phyloP scores from a whole-genome alignment of 2,797 vertebrate species.

The Hapalemur alaotrensis region DNA sequence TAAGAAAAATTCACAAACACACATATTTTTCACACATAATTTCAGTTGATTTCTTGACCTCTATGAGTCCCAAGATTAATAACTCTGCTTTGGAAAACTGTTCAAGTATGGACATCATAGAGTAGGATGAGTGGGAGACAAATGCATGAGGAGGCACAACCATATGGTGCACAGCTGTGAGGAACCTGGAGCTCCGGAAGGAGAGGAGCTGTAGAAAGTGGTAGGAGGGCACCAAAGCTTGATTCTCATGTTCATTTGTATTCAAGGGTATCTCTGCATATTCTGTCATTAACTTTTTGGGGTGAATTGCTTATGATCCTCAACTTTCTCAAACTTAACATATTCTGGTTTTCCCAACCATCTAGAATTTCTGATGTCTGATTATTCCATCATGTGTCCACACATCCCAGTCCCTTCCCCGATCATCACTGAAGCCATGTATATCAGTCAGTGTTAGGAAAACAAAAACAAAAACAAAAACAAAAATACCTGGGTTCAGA shows the following conservation, averaged over 20 bases:
- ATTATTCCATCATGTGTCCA: background rate
- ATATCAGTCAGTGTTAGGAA: background rate
- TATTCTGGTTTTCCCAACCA: background rate
- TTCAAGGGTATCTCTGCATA: background rate
- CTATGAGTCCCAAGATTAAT: background rate
- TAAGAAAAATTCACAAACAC: background rate
- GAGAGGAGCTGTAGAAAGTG: background rate
- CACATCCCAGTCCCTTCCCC: accelerated
- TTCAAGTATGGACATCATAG: background rate
- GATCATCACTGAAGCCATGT: background rate
- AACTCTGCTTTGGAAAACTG: background rate
- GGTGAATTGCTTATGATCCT: background rate
- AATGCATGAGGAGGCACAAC: background rate
- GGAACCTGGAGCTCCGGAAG: background rate
- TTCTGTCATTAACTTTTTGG: background rate
- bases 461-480: background rate
- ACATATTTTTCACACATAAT: background rate
- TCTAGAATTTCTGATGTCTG: background rate
- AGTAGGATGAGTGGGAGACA: background rate
- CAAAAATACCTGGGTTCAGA: background rate
- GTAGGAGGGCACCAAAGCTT: background rate
- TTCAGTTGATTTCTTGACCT: background rate
- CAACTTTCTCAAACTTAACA: background rate
- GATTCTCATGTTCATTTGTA: background rate
- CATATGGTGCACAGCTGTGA: background rate